Conservation (phyloP, 2,113 vertebrate genomes). For the Turdus rufiventris region DNA sequence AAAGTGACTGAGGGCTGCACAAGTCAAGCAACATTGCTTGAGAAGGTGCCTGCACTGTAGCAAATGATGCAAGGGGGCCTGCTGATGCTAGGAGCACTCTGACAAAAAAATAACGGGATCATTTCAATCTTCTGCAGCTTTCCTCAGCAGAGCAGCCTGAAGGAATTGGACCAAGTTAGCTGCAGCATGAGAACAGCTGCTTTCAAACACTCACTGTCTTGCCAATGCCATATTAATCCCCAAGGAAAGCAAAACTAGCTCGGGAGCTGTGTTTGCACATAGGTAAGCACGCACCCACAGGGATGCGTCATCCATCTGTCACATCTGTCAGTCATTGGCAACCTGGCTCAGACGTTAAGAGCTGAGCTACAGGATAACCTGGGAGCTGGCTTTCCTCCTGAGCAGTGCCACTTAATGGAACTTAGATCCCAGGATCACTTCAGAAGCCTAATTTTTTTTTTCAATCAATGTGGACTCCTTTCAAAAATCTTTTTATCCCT, state of each 20-base stretch:
- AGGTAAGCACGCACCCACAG: background rate
- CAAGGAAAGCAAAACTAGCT: background rate
- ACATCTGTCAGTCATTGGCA: background rate
- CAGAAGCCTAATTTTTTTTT: background rate
- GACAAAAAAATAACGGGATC: fast-evolving
- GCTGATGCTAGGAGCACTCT: background rate
- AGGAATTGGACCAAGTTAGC: background rate
- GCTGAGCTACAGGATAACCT: background rate
- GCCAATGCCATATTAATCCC: background rate
- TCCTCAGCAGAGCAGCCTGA: background rate
- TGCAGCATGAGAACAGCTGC: background rate
- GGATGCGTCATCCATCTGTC: background rate
- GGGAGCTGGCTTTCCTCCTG: background rate
- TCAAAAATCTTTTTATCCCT: background rate
- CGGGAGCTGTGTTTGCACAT: background rate
- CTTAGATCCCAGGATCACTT: background rate
- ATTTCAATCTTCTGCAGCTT: background rate
- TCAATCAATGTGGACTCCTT: background rate
- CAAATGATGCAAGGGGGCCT: background rate
- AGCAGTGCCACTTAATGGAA: background rate
- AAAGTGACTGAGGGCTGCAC: background rate
- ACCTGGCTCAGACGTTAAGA: background rate
- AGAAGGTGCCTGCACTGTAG: background rate
- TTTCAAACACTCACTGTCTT: background rate
- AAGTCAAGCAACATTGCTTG: background rate